Evolutionary conservation across 1,140 invertebrate species (phyloP).

Genomic region (Apocrypta bakeri): DNA sequence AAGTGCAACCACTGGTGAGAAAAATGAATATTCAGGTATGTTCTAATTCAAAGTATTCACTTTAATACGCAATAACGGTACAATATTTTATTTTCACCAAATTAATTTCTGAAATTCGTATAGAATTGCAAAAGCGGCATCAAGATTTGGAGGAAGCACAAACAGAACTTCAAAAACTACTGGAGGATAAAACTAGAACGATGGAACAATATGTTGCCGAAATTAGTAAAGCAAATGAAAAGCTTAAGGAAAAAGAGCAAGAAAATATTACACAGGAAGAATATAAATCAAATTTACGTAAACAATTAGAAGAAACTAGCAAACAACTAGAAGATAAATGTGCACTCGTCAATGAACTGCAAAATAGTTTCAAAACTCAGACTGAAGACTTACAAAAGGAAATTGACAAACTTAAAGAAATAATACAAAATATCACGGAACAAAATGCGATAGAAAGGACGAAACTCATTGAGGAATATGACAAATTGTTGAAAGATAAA

Average conservation of each 20-base stretch:
- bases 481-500: conserved; percentile 63
- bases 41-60: background rate
- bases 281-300: conserved; percentile 69
- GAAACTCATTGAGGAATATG: conserved; percentile 56
- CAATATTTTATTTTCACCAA: background rate
- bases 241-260: conserved; percentile 73
- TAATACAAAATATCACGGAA: conserved; percentile 60
- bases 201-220: conserved; percentile 66
- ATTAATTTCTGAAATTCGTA: background rate
- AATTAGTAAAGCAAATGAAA: conserved; percentile 73
- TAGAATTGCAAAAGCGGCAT: conserved; percentile 57
- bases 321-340: conserved; percentile 62
- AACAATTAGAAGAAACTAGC: conserved; percentile 56
- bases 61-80: background rate
- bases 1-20: conserved; percentile 53
- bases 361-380: conserved; percentile 63
- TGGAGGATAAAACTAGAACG: conserved; percentile 71
- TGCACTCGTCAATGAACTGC: conserved; percentile 62
- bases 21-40: conserved; percentile 53
- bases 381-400: conserved; percentile 67
- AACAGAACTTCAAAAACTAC: conserved; percentile 61
- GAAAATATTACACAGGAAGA: conserved; percentile 73
- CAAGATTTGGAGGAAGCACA: conserved; percentile 65
- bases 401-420: conserved; percentile 66
- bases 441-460: conserved; percentile 58